phyloP scores from a whole-genome alignment of 2,113 vertebrate genomes.

The Oncorhynchus gorbuscha region DNA sequence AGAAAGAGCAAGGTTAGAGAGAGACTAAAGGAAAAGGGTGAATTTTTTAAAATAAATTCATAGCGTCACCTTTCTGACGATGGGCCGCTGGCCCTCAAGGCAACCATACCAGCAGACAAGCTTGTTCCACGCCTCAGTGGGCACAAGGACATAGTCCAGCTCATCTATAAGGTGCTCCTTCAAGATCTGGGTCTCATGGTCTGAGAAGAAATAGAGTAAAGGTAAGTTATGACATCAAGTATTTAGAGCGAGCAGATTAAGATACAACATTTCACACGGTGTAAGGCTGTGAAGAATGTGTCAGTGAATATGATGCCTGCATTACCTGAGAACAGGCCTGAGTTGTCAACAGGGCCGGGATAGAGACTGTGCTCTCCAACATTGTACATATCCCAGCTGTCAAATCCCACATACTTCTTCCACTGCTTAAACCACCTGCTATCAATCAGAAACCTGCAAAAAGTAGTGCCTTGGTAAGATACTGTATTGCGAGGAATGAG shows the following conservation, averaged over 20 bases:
- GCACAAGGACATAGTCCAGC: slow-evolving; percentile 92
- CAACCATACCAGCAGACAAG: slow-evolving; percentile 89
- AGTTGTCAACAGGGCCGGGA: slow-evolving; percentile 94
- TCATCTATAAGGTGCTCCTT: slow-evolving; percentile 96
- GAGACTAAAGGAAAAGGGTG: background rate
- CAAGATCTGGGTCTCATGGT: slow-evolving; percentile 85
- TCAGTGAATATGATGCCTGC: background rate
- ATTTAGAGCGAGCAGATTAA: background rate
- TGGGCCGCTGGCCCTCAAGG: slow-evolving; percentile 86
- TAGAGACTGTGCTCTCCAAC: slow-evolving; percentile 85
- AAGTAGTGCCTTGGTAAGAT: background rate
- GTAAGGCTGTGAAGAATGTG: background rate
- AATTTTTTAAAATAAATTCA: background rate
- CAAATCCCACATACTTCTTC: slow-evolving; percentile 97
- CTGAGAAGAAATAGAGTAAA: slow-evolving; percentile 60
- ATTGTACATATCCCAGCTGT: slow-evolving; percentile 93
- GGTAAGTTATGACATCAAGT: background rate
- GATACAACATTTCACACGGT: too few species aligned
- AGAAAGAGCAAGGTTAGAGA: background rate
- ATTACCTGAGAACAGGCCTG: slow-evolving; percentile 91
- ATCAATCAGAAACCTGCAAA: slow-evolving; percentile 83
- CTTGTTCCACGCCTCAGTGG: slow-evolving; percentile 91
- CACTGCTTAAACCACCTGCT: slow-evolving; percentile 97
- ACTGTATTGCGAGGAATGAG: background rate
- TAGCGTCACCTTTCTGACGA: slow-evolving; percentile 86